A percentile compares a stretch with the other conserved stretches of the same genome.
Conservation (phyloP, 2,888 invertebrate species). For the Glaucopsyche alexis region DNA sequence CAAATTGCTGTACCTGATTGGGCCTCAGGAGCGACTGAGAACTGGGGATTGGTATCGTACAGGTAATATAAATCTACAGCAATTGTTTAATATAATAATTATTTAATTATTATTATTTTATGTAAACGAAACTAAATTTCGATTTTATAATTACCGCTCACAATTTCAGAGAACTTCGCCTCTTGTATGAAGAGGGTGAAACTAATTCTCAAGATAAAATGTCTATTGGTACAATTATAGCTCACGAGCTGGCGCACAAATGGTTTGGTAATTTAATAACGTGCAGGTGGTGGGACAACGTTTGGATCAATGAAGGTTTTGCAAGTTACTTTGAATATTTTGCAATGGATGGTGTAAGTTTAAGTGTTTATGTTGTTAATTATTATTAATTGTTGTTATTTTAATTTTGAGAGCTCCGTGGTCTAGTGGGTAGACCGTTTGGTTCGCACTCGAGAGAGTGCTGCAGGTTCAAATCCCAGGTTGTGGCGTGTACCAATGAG, state of each 20-base stretch:
- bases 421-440: too few species aligned
- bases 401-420: too few species aligned
- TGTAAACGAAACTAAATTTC: too few species aligned
- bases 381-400: not conserved
- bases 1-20: slow-evolving; percentile 71
- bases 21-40: slow-evolving; percentile 75
- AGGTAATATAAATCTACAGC: slow-evolving; percentile 49
- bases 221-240: slow-evolving; percentile 73
- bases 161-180: slow-evolving; percentile 60
- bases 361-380: slow-evolving; percentile 21
- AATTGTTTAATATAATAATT: too few species aligned
- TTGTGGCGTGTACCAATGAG: too few species aligned
- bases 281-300: slow-evolving; percentile 85
- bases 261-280: slow-evolving; percentile 90
- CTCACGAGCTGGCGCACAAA: slow-evolving; percentile 84
- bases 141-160: not conserved
- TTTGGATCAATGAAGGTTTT: slow-evolving; percentile 88
- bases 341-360: slow-evolving; percentile 68
- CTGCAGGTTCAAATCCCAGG: too few species aligned
- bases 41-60: slow-evolving; percentile 73
- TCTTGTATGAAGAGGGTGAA: slow-evolving; percentile 65
- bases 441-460: too few species aligned
- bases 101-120: too few species aligned
- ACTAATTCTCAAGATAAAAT: slow-evolving; percentile 64
- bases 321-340: slow-evolving; percentile 86